Evolutionary conservation across 2,113 vertebrate species (phyloP), one percentile per base, ranked within the genome.

Genomic region (Eudorcas thomsonii): DNA sequence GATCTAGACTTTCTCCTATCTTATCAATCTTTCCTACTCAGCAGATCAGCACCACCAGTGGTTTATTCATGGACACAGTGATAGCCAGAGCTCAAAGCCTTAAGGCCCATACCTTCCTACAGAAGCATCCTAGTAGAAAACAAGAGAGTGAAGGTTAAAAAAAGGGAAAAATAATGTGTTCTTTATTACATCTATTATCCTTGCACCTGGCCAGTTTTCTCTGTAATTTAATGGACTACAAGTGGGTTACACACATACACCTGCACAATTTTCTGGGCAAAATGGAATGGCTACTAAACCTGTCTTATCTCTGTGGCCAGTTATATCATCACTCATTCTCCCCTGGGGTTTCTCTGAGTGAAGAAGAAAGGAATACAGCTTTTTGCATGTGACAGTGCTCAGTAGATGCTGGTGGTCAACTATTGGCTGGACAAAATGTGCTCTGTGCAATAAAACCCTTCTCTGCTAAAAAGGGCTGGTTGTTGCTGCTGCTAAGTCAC

Each of bases 391-490:
- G 67, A 59, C 19, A 67, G 21, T 55, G 19, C n/a, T 21, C 52
- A n/a, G 2, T 26, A 48, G 52, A 60, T 23, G 52, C 92, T 91
- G 50, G 6, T 77, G 54, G 21, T 19, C n/a, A 86, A n/a, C 6
- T 82, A 28, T 59, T 64, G 33, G 10, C 48, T 14, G 4, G 16
- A 48, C 13, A 57, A 88, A 82, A 57, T 39, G 26, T 26, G 7
- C n/a, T 82, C 26, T 67, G 6, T 45, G 13, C 25, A 78, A 1
- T 39, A 33, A 55, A n/a, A 11, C 7, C 6, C 6, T 45, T 11
- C 10, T 54, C 5, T 0, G 36, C 15, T 43, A 13, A n/a, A 39
- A 78, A 39, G 26, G 13, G 5, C 3, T 10, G 25, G 21, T 2
- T 52, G 54, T 19, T 55, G 54, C 54, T 55, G 54, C 19, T 55